Evolutionary conservation across 2,113 vertebrate genomes (phyloP), one percentile per base, ranked within the genome.

Genomic region (Rhagologus leucostigma): DNA sequence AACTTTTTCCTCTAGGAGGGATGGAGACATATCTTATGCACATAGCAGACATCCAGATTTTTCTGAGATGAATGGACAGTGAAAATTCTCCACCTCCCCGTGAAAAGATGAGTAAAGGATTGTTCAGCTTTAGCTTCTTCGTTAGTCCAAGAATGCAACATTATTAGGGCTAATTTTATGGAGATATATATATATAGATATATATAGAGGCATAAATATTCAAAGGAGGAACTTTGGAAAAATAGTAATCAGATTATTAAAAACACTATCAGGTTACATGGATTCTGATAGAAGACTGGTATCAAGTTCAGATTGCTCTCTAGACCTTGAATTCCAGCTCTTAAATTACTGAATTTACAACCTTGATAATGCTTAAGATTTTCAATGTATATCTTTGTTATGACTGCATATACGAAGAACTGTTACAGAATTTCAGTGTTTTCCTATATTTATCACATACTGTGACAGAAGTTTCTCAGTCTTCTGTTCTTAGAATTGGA

Each of bases 381-480:
- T 79, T 89, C 56, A 39, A 91, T 46, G 27, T 77, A 93, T 93
- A 64, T 44, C 29, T 87, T 87, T 90, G 57, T 91, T 97, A 92
- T 95, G 89, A 68, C 83, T 87, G 44, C 37, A 35, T 56, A 60
- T 49, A 89, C 22, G 49, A 78, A 87, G 76, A 92, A 93, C 27
- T 2, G 0, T 26, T 76, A 84, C 5, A 84, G 76, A 93, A 81
- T 93, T 86, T 74, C 86, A 74, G 13, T 30, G 2, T 87, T 96
- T 96, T 56, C 64, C 59, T 71, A 29, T 93, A 78, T 96, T 95
- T 95, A 87, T 78, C 90, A 93, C 65, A 84, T 55, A 62, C 50
- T 84, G 42, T 74, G 64, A 92, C 29, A 75, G 71, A 90, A 80
- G 24, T 70, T 95, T 90, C 89, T 77, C 60, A 70, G 76, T 87